These are phyloP conservation scores for Bostrychus sinensis DNA, from an alignment of 2,113 vertebrate genomes.

Conservation along the genomic window DNA sequence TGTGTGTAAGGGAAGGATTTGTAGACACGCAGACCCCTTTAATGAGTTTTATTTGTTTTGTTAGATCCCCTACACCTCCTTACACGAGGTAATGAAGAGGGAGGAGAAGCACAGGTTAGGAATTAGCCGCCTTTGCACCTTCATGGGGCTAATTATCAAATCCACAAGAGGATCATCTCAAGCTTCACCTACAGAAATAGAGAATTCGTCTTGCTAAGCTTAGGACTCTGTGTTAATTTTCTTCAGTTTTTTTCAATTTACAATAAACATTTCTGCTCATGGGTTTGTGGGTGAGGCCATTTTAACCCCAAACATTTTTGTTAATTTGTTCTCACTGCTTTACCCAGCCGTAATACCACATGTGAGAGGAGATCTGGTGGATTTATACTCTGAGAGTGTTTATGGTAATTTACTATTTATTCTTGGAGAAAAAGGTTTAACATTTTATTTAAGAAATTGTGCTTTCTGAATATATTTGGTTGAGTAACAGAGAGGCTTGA, in stretches of 20 bases:
- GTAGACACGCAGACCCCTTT: conserved; percentile 49
- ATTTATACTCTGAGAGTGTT: no score
- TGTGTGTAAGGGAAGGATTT: conserved; percentile 48
- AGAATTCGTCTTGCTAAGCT: conserved; percentile 25
- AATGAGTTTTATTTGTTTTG: conserved; percentile 74
- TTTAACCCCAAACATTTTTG: no score
- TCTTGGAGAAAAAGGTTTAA: no score
- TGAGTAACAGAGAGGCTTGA: no score
- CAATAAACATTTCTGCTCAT: background rate
- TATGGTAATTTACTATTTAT: no score
- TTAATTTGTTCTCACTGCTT: no score
- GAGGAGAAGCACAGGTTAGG: conserved; percentile 31
- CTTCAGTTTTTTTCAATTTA: conserved; percentile 35
- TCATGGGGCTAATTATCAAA: conserved; percentile 65
- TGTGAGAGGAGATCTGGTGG: no score
- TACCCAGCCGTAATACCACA: no score
- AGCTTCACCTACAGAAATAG: conserved; percentile 34
- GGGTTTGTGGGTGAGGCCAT: background rate
- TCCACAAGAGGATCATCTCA: conserved; percentile 48
- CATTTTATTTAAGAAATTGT: no score
- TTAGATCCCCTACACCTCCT: conserved; percentile 60
- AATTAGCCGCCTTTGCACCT: conserved; percentile 50
- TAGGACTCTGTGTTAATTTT: conserved; percentile 40
- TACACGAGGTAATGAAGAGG: conserved; percentile 41
- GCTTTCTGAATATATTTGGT: no score